phyloP scores from a whole-genome alignment of 1,140 invertebrate genomes.

The Muscidifurax raptorellus region DNA sequence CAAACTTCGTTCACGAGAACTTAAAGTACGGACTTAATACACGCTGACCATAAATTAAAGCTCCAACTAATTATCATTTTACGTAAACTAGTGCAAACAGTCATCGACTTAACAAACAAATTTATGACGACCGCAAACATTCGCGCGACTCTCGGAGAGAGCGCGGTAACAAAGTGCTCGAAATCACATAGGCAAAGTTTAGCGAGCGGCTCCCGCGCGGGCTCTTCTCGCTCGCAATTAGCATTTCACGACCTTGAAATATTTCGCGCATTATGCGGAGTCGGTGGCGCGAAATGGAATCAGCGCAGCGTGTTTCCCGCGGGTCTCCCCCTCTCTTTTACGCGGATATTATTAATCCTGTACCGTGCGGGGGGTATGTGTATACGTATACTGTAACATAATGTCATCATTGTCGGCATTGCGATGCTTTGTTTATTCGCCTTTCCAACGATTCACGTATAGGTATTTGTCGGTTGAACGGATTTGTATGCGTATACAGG shows the following conservation, averaged over 20 bases:
- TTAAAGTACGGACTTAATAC: not conserved
- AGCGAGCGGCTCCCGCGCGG: no score
- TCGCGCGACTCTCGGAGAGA: not conserved
- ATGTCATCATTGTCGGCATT: conserved; percentile 24
- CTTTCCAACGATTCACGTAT: not conserved
- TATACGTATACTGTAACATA: conserved; percentile 16
- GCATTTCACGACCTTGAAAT: conserved; percentile 45
- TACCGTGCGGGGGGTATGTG: not conserved
- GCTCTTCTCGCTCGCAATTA: conserved; percentile 21
- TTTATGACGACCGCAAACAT: not conserved
- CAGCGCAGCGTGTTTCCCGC: conserved; percentile 48
- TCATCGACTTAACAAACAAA: not conserved
- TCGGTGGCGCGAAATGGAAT: conserved; percentile 34
- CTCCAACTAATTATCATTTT: not conserved
- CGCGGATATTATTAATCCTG: conserved; percentile 42
- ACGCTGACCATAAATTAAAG: not conserved
- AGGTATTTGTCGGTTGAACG: not conserved
- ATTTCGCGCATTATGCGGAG: conserved; percentile 43
- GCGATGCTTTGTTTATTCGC: not conserved
- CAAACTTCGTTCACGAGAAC: not conserved
- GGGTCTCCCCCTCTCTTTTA: conserved; percentile 7
- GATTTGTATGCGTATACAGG: no score
- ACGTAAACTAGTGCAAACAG: not conserved
- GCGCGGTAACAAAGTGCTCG: not conserved
- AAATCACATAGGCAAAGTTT: conserved; percentile 11